These are phyloP conservation scores for Equus przewalskii DNA, from an alignment of 2,113 vertebrate species.

Conservation along the genomic window DNA sequence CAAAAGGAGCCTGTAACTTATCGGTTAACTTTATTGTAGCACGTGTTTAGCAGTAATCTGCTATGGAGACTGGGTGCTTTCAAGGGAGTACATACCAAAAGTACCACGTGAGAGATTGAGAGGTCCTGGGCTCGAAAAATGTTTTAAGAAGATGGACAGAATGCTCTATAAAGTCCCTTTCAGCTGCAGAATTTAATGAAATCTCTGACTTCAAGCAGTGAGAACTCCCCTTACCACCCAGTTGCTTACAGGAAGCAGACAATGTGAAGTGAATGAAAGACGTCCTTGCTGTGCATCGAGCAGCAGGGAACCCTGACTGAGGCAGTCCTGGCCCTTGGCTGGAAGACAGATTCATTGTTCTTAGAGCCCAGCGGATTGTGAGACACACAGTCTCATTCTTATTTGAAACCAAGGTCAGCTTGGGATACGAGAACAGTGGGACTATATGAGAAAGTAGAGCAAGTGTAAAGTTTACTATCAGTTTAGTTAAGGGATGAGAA, in stretches of 20 bases:
- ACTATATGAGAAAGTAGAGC: not conserved
- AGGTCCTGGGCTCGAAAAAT: not conserved
- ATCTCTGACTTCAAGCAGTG: not conserved
- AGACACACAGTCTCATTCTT: conserved; percentile 21
- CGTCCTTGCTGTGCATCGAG: not conserved
- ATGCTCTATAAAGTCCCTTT: conserved; percentile 4
- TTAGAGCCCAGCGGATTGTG: not conserved
- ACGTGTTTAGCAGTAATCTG: not conserved
- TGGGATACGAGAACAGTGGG: not conserved
- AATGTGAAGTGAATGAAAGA: not conserved
- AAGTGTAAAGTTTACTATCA: not conserved
- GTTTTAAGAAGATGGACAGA: conserved; percentile 13
- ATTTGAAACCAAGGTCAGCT: conserved; percentile 44
- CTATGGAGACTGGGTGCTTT: not conserved
- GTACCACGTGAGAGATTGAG: not conserved
- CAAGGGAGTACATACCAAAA: not conserved
- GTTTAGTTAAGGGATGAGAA: not conserved
- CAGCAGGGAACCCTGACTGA: conserved; percentile 4
- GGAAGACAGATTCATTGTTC: conserved; percentile 7
- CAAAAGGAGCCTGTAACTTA: not conserved
- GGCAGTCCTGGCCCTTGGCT: not conserved
- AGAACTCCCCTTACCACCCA: not conserved
- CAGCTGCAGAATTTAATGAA: conserved; percentile 37
- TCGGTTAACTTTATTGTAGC: not conserved
- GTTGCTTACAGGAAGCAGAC: conserved; percentile 7